Base-by-base conservation (phyloP, 2,888 invertebrate species). In the Drosophila fungiperda region DNA sequence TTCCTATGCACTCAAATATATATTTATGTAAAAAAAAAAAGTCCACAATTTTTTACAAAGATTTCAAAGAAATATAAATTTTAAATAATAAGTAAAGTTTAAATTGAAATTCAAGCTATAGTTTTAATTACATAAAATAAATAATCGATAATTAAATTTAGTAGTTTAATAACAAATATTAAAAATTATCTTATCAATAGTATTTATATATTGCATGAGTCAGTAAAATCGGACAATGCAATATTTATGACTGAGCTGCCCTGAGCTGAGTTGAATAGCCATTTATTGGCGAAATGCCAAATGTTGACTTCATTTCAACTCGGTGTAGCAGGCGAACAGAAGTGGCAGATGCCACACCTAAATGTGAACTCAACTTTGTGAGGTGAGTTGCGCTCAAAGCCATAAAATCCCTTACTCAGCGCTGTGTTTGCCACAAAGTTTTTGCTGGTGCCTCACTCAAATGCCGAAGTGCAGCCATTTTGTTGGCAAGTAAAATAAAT, bases 331-430 rank as follows among this genome's bases (percentile, higher is more conserved):
- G 55, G 55, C 55, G 38, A 38, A 55, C 55, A 55, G 55, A 38
- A 55, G 26, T 3, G 55, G n/a, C 55, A 55, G 55, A 26, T 38
- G 26, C 36, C 12, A 4, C 36, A 36, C 9, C 38, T 8, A 8
- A 38, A 36, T 38, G 26, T n/a, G n/a, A 55, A 55, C n/a, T 55
- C 55, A 55, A 55, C 55, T 55, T 55, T 55, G 23, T 55, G 55
- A 55, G 55, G 55, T 55, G 55, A 55, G 55, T 55, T 55, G 26
- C 40, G 38, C 55, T 29, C 55, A 15, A 29, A 12, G 8, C 26
- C 26, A 40, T 26, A 15, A 38, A 38, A 36, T 17, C 7, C 11
- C 36, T 36, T 36, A 33, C 9, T 53, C 8, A 20, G 33, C 11
- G 35, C 35, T 38, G 12, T 55, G 55, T 2, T 29, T 40, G 26